Evolutionary conservation across 2,888 invertebrate genomes (phyloP).

Genomic region (Drosophila mayaguana): DNA sequence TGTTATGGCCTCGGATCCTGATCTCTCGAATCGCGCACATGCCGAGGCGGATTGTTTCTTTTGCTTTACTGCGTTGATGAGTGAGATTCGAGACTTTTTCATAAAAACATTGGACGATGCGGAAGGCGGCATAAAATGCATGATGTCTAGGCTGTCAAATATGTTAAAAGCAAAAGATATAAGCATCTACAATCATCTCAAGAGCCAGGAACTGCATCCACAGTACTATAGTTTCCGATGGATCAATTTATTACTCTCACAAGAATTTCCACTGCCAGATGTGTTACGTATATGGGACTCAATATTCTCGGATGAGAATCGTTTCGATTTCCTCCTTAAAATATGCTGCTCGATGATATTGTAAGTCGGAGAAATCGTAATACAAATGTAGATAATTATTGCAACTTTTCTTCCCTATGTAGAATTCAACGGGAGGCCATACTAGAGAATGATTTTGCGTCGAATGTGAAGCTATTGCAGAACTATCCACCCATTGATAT

Average conservation of each 20-base stretch:
- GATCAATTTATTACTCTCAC: constrained; percentile 97
- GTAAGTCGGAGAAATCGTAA: constrained; percentile 87
- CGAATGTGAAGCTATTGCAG: constrained; percentile 97
- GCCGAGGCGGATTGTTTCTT: constrained; percentile 99
- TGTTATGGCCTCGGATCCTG: constrained; percentile 96
- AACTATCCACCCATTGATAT: constrained; percentile 96
- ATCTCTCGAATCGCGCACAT: constrained; percentile 91
- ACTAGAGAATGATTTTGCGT: constrained; percentile 95
- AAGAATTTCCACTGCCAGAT: constrained; percentile 99
- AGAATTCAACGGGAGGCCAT: constrained; percentile 94
- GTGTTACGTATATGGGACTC: constrained; percentile 99
- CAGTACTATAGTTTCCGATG: constrained; percentile 99
- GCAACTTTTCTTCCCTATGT: too few species aligned
- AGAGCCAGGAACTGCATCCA: constrained; percentile 94
- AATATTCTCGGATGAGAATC: constrained; percentile 94
- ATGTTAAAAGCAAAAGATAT: constrained; percentile 92
- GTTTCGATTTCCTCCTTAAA: constrained; percentile 96
- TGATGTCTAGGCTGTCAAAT: constrained; percentile 93
- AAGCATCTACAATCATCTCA: constrained; percentile 91
- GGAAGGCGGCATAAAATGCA: constrained; percentile 94
- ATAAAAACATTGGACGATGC: constrained; percentile 98
- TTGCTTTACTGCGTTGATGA: constrained; percentile 99
- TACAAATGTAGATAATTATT: background rate
- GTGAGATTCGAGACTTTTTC: constrained; percentile 98
- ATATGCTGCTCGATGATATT: constrained; percentile 99